These are phyloP conservation scores for Agapostemon virescens DNA, from an alignment of 2,888 invertebrate genomes.

Conservation along the genomic window DNA sequence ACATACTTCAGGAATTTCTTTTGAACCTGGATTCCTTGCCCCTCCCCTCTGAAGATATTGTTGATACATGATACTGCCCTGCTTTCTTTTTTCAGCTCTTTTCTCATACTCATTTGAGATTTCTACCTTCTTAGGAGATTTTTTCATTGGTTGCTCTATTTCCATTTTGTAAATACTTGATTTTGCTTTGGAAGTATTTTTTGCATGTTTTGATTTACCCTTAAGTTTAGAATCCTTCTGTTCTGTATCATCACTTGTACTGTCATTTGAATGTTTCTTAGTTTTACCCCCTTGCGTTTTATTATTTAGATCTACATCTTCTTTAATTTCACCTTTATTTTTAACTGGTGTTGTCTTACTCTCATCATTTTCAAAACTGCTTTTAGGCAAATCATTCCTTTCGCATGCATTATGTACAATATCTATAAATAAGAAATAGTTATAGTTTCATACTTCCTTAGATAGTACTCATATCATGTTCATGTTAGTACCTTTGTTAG, in stretches of 20 bases:
- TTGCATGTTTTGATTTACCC: constrained; percentile 47
- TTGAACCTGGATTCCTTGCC: constrained; percentile 90
- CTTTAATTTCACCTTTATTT: constrained; percentile 34
- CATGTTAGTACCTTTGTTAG: constrained; percentile 9
- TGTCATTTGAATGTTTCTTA: constrained; percentile 32
- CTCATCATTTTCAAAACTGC: constrained; percentile 22
- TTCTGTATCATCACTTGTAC: constrained; percentile 39
- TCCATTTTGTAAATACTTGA: constrained; percentile 37
- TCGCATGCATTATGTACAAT: not conserved
- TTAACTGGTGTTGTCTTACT: constrained; percentile 37
- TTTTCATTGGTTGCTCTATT: constrained; percentile 60
- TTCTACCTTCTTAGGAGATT: constrained; percentile 39
- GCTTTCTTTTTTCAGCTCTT: constrained; percentile 85
- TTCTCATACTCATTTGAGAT: constrained; percentile 84
- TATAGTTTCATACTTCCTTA: not conserved
- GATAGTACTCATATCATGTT: not conserved
- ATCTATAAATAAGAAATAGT: constrained; percentile 12
- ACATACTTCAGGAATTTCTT: constrained; percentile 89
- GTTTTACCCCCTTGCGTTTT: constrained; percentile 20
- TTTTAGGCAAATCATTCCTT: constrained; percentile 12
- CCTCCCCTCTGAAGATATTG: constrained; percentile 89
- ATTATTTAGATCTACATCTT: not conserved
- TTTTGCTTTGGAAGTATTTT: constrained; percentile 28
- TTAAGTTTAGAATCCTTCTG: constrained; percentile 22
- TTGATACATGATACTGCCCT: constrained; percentile 86